Base-by-base conservation (phyloP, 2,888 invertebrate genomes). In the Himalopsyche anomala region DNA sequence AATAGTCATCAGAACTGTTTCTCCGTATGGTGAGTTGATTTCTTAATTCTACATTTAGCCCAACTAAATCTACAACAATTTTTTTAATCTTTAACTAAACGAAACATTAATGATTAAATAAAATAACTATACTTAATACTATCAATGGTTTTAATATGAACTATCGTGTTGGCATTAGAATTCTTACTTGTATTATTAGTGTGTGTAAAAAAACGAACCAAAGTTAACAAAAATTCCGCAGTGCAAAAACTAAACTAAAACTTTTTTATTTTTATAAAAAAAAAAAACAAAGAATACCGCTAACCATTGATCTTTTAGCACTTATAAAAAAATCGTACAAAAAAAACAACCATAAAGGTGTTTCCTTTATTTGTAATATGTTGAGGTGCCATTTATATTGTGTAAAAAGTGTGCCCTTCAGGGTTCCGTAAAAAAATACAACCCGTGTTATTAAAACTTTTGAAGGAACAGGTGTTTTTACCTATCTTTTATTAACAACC, bases 321-420 rank as follows among this genome's bases (percentile, higher is more conserved):
- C 80, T 80, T 51, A 38, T 74, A 74, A 80, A 80, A n/a, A 80
- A 80, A 45, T 80, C 51, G 45, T 80, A 45, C 19, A 4, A 80
- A 45, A 80, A 45, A 28, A 81, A 69, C 51, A 81, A 45, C 82
- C 85, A 51, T 45, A 80, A 86, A 86, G 86, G 86, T 86, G 86
- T 86, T 84, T 84, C 82, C 83, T 82, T 86, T 86, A 86, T 86
- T 86, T 86, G 86, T 86, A 86, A 40, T 80, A 82, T 86, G 86
- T 86, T 84, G 80, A 81, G 84, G 84, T 84, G 82, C 82, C 84
- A 86, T 84, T 86, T 86, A 84, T 86, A 79, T 86, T 84, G 82
- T 81, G 69, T 79, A 82, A 55, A 86, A 84, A 86, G 81, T 69
- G 81, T 55, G 84, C 79, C 74, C 69, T 62, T 86, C 84, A 2